These are phyloP conservation scores for Parotocinclus haroldoi DNA, from an alignment of 2,797 vertebrate genomes.

Conservation along the genomic window DNA sequence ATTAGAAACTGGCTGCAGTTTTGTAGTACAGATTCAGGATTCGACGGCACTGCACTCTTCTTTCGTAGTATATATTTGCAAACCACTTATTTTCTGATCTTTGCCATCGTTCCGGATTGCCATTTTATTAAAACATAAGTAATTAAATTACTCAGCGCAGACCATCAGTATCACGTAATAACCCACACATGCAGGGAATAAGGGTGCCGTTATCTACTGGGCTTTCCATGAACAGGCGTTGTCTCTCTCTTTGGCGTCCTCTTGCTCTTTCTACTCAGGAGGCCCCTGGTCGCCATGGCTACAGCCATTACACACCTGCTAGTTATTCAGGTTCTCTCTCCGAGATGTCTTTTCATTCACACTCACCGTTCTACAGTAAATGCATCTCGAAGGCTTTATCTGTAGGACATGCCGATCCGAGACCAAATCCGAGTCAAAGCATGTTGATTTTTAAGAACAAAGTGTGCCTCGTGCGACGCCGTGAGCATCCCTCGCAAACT, in stretches of 20 bases:
- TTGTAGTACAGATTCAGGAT: background rate
- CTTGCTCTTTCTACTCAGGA: slow-evolving; percentile 42
- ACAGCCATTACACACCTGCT: slow-evolving; percentile 69
- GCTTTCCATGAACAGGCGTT: slow-evolving; percentile 37
- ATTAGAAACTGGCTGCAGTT: background rate
- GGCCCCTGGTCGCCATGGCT: slow-evolving; percentile 62
- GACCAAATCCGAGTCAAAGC: slow-evolving; percentile 1
- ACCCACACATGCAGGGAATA: slow-evolving; percentile 24
- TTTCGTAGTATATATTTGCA: slow-evolving; percentile 17
- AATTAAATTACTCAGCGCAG: background rate
- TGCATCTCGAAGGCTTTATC: too few species aligned
- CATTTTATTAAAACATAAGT: background rate
- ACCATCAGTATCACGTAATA: slow-evolving; percentile 11
- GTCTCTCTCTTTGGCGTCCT: slow-evolving; percentile 34
- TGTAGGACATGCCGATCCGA: background rate
- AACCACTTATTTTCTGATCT: slow-evolving; percentile 19
- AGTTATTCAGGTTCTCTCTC: slow-evolving; percentile 53
- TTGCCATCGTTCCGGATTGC: background rate
- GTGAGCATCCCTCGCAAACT: background rate
- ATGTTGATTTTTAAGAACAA: background rate
- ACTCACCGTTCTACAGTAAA: too few species aligned
- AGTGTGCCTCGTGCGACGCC: background rate
- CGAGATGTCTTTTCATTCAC: background rate
- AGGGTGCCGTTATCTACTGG: slow-evolving; percentile 36
- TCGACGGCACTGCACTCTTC: background rate